phyloP scores from a whole-genome alignment of 2,888 invertebrate species.

The Hydrotaea cyrtoneurina region DNA sequence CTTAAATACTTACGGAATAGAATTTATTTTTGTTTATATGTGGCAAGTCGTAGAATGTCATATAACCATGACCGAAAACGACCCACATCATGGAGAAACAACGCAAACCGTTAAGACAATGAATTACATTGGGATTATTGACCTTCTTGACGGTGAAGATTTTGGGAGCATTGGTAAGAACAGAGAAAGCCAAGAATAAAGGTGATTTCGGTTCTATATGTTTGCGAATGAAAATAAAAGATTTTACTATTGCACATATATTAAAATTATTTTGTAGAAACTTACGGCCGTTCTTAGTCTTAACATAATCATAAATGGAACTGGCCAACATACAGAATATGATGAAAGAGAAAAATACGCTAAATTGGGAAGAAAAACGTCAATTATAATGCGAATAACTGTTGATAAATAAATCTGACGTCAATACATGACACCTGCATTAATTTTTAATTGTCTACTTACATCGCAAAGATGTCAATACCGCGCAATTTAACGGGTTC shows the following conservation, averaged over 20 bases:
- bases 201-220: conserved; percentile 74
- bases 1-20: conserved; percentile 69
- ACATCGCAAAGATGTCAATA: conserved; percentile 79
- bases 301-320: conserved; percentile 76
- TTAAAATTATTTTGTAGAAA: conserved; percentile 37
- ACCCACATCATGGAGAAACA: conserved; percentile 82
- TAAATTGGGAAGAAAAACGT: conserved; percentile 60
- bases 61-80: conserved; percentile 80
- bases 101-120: conserved; percentile 81
- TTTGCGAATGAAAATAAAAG: conserved; percentile 2
- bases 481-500: conserved; percentile 73
- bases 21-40: conserved; percentile 76
- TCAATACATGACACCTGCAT: not conserved
- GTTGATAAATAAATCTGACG: too few species aligned
- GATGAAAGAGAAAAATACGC: conserved; percentile 76
- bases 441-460: conserved; percentile 67
- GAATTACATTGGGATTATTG: conserved; percentile 79
- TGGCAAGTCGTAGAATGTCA: conserved; percentile 78
- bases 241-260: conserved; percentile 9
- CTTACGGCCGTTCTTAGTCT: conserved; percentile 76
- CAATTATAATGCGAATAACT: not conserved
- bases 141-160: conserved; percentile 78
- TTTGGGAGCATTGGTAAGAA: conserved; percentile 80
- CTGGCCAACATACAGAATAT: conserved; percentile 74
- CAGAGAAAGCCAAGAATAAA: conserved; percentile 78